Evolutionary conservation across 2,113 vertebrate species (phyloP).

Genomic region (Leiothrix lutea): DNA sequence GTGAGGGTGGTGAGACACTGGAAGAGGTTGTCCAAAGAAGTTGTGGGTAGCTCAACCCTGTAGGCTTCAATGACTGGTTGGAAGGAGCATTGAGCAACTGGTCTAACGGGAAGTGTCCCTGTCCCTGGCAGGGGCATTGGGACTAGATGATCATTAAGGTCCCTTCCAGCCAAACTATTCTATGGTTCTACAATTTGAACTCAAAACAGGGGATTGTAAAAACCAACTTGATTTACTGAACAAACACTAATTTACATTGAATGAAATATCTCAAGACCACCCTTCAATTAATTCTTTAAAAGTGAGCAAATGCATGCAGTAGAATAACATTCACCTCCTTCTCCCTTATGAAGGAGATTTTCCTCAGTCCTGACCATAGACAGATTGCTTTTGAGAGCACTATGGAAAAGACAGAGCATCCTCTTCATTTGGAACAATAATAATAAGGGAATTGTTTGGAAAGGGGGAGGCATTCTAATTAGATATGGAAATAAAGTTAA

Average conservation of each 20-base stretch:
- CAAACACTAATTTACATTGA: neutral
- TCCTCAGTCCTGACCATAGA: neutral
- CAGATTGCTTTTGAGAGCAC: neutral
- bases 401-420: neutral
- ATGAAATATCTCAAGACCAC: neutral
- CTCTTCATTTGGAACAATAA: neutral
- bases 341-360: neutral
- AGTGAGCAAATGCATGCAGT: neutral
- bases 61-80: neutral
- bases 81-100: neutral
- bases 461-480: neutral
- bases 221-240: neutral
- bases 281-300: neutral
- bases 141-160: neutral
- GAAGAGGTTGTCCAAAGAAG: neutral
- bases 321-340: neutral
- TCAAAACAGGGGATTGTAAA: neutral
- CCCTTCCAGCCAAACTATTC: neutral
- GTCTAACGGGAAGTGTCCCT: neutral
- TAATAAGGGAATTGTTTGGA: neutral
- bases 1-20: neutral
- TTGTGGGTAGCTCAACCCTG: neutral
- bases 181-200: neutral
- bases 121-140: neutral
- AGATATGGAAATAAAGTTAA: neutral